phyloP scores from a whole-genome alignment of 2,797 vertebrate species.

The Tadarida brasiliensis region DNA sequence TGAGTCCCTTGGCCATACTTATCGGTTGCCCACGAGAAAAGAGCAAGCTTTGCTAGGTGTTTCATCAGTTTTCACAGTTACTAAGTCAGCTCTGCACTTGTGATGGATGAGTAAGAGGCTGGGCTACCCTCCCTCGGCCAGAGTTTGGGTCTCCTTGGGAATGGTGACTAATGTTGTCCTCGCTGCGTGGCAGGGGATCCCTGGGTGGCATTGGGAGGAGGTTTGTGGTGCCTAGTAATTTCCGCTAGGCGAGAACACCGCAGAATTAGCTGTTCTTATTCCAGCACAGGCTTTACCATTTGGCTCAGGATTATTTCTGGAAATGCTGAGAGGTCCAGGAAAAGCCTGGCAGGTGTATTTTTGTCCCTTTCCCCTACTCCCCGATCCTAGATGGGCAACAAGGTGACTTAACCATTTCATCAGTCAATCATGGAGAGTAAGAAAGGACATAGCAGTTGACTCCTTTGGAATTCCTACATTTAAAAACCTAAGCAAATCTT shows the following conservation, averaged over 20 bases:
- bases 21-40: neutral
- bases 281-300: neutral
- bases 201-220: slow-evolving; percentile 1
- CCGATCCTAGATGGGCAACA: neutral
- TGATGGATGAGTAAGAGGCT: neutral
- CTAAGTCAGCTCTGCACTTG: neutral
- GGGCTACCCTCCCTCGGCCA: neutral
- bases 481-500: neutral
- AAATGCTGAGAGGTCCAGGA: slow-evolving; percentile 7
- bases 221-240: slow-evolving; percentile 50
- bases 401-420: neutral
- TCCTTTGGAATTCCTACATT: slow-evolving; percentile 37
- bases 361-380: neutral
- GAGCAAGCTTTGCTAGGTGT: neutral
- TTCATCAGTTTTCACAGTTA: neutral
- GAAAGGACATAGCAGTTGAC: neutral
- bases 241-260: neutral
- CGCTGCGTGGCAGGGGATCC: neutral
- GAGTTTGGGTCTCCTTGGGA: neutral
- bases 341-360: neutral
- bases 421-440: neutral
- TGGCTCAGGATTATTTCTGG: slow-evolving; percentile 48
- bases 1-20: neutral
- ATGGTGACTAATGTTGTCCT: slow-evolving; percentile 45
- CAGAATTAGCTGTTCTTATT: slow-evolving; percentile 54